Base-by-base conservation (phyloP, 2,888 invertebrate genomes). In the Acleris cristana region DNA sequence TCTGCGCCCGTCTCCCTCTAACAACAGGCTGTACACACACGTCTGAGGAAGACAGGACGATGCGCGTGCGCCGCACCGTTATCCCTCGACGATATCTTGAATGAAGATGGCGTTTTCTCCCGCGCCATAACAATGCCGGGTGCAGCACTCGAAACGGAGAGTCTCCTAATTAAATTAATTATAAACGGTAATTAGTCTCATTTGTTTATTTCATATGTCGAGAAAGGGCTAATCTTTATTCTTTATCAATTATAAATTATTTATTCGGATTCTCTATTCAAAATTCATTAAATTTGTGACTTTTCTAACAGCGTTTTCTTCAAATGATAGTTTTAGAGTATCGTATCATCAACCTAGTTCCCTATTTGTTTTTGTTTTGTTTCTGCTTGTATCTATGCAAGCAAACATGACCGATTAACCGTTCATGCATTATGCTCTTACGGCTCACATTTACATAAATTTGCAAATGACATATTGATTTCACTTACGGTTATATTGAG, bases 91-190 rank as follows among this genome's bases (percentile, higher is more conserved):
- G 87, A 91, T 92, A 91, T 89, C 89, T 92, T 92, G 91, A 93
- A 93, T 93, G 93, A 88, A 92, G 89, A 91, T 89, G 88, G 89
- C 85, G 88, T 91, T 93, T 92, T 93, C 92, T 90, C 92, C 83
- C 89, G 90, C 87, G 85, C 88, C 89, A 91, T 88, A 90, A 92
- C 91, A 92, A 90, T 88, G 85, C 85, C 85, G 82, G 79, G 73
- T 77, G 79, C 79, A 78, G 81, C 83, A 40, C 40, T 84, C 79
- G 84, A 84, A 88, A 89, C 88, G 88, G 87, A 79, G 79, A 77
- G 76, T 77, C 69, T 72, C 59, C 72, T 84, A 80, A 86, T 85
- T 84, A 83, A 79, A 77, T 76, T 84, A 83, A 87, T 87, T 86
- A 79, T 74, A 73, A 78, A 76, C 74, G 73, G 78, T 83, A 71